These are phyloP conservation scores for Kobus ellipsiprymnus DNA, from an alignment of 2,113 vertebrate genomes.

Conservation along the genomic window DNA sequence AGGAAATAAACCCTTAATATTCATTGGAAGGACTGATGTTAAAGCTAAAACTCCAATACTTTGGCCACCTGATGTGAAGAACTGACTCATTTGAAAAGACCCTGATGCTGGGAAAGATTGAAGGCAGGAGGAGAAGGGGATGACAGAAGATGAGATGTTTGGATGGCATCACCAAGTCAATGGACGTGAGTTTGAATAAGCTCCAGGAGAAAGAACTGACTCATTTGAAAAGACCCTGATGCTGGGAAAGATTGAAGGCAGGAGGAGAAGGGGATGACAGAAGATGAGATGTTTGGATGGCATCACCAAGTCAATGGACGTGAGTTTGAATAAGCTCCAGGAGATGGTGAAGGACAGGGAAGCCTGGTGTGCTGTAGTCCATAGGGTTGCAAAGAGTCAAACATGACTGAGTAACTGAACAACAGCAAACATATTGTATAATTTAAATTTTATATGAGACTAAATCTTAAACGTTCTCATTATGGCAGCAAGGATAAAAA, in stretches of 20 bases:
- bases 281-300: not conserved
- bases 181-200: not conserved
- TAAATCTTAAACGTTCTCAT: not conserved
- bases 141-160: not conserved
- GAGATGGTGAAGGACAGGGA: not conserved
- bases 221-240: no score
- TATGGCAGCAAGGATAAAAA: not conserved
- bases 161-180: not conserved
- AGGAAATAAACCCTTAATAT: not conserved
- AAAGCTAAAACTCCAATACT: no score
- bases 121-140: not conserved
- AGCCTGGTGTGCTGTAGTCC: not conserved
- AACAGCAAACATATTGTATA: not conserved
- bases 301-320: not conserved
- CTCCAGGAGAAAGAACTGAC: not conserved
- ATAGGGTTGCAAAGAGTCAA: not conserved
- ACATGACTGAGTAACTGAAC: not conserved
- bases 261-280: not conserved
- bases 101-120: no score
- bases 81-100: no score
- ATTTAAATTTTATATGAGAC: not conserved
- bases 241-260: no score
- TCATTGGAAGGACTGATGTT: no score
- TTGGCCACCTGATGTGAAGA: no score
- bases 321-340: not conserved